Percentiles rank a stretch among this genome's conserved stretches.
Evolutionary conservation across 2,113 vertebrate genomes (phyloP).

Genomic region (Notarius quadriscutis): DNA sequence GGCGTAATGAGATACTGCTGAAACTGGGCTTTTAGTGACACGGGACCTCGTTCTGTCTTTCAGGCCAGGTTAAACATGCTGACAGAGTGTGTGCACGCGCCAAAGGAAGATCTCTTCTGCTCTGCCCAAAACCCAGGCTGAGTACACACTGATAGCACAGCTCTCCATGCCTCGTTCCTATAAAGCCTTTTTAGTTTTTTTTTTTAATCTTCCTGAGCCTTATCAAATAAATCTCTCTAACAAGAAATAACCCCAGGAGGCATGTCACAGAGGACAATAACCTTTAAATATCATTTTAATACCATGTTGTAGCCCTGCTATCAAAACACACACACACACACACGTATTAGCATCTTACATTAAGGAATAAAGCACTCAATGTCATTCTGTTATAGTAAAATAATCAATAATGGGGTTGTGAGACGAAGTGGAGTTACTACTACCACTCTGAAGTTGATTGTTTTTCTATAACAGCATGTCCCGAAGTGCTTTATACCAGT

Average conservation of each 20-base stretch:
- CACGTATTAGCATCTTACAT: too few species aligned
- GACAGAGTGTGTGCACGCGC: slow-evolving; percentile 8
- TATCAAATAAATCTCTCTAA: not conserved
- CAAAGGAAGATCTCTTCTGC: slow-evolving; percentile 34
- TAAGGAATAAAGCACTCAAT: too few species aligned
- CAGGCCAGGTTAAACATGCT: slow-evolving; percentile 50
- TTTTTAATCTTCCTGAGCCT: not conserved
- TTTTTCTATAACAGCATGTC: not conserved
- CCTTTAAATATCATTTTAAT: not conserved
- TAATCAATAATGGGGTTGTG: too few species aligned
- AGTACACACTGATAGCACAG: slow-evolving; percentile 38
- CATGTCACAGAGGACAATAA: not conserved
- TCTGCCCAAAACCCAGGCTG: slow-evolving; percentile 35
- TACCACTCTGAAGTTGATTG: not conserved
- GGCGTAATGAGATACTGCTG: not conserved
- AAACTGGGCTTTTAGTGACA: not conserved
- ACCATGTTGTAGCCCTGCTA: not conserved
- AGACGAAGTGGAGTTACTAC: too few species aligned
- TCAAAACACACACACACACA: not conserved
- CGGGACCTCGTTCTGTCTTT: not conserved
- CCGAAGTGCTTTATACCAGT: not conserved
- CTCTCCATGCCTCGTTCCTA: not conserved
- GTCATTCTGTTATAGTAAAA: too few species aligned
- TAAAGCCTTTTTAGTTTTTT: not conserved
- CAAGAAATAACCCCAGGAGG: not conserved